Conservation (phyloP, 2,888 invertebrate species). For the Megamerina dolium region DNA sequence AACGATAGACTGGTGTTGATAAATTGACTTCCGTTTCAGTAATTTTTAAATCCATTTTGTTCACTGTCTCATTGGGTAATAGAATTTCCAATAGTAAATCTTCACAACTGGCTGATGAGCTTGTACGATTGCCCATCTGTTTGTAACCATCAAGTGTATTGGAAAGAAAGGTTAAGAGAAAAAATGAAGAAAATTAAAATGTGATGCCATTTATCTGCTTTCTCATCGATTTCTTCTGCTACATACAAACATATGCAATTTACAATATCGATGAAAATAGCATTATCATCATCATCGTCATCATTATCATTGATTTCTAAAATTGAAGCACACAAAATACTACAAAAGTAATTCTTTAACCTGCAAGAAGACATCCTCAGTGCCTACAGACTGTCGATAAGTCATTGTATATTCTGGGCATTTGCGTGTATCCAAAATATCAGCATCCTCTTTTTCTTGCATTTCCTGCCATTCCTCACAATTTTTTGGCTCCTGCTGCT, state of each 20-base stretch:
- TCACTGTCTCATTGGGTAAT: slow-evolving; percentile 66
- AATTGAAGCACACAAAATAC: too few species aligned
- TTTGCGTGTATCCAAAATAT: slow-evolving; percentile 57
- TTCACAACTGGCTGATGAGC: slow-evolving; percentile 77
- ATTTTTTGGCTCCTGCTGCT: slow-evolving; percentile 22
- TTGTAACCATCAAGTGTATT: too few species aligned
- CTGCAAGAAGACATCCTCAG: slow-evolving; percentile 82
- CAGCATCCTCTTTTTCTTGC: slow-evolving; percentile 54
- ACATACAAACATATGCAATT: too few species aligned
- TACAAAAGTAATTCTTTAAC: too few species aligned
- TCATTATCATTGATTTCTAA: too few species aligned
- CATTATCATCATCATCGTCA: too few species aligned
- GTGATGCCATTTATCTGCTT: too few species aligned
- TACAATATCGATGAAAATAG: too few species aligned
- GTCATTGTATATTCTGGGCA: slow-evolving; percentile 71
- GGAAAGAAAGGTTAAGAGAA: too few species aligned
- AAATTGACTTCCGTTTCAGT: slow-evolving; percentile 58
- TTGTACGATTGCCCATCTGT: slow-evolving; percentile 75
- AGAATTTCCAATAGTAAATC: slow-evolving; percentile 73
- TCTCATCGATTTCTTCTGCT: too few species aligned
- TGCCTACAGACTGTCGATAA: slow-evolving; percentile 77
- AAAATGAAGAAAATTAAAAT: too few species aligned
- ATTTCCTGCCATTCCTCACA: slow-evolving; percentile 47
- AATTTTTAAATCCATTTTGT: slow-evolving; percentile 69
- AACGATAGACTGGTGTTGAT: slow-evolving; percentile 58